Evolutionary conservation across 2,888 invertebrate genomes (phyloP).

Genomic region (Pinctada fucata): DNA sequence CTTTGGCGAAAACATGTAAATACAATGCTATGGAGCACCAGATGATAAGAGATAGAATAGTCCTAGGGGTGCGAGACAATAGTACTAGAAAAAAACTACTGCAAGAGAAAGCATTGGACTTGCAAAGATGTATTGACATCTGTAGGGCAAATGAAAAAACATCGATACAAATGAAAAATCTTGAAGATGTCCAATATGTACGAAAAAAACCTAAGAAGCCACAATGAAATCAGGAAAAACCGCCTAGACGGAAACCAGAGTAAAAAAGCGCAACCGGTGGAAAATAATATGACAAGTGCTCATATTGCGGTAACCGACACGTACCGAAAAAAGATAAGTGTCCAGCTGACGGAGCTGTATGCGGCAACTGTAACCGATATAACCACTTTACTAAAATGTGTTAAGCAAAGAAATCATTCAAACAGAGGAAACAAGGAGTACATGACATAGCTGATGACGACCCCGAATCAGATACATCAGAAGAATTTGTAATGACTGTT

Average conservation of each 20-base stretch:
- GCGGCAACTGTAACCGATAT: constrained; percentile 7
- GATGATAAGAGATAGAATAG: constrained; percentile 34
- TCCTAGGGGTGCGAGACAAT: constrained; percentile 37
- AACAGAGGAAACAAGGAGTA: background rate
- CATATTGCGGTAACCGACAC: constrained; percentile 29
- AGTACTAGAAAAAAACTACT: constrained; percentile 29
- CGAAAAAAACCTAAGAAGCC: background rate
- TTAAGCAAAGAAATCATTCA: background rate
- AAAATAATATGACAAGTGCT: constrained; percentile 11
- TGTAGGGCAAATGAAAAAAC: constrained; percentile 36
- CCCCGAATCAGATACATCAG: background rate
- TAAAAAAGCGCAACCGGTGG: background rate
- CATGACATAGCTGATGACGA: background rate
- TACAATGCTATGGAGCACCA: constrained; percentile 17
- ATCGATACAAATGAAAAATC: constrained; percentile 16
- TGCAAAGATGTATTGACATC: constrained; percentile 32
- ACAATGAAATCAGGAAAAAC: too few relatives aligned
- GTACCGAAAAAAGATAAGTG: constrained; percentile 22
- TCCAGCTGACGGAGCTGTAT: constrained; percentile 28
- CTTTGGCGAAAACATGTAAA: constrained; percentile 37
- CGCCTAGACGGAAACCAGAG: constrained; percentile 1
- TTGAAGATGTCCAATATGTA: constrained; percentile 18
- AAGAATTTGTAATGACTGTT: constrained; percentile 8
- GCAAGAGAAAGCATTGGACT: constrained; percentile 24
- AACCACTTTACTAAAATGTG: constrained; percentile 33